Percentiles rank a stretch among this genome's conserved stretches.
These are phyloP conservation scores for Psittacara wagleri DNA, from an alignment of 2,113 vertebrate species.

Conservation along the genomic window DNA sequence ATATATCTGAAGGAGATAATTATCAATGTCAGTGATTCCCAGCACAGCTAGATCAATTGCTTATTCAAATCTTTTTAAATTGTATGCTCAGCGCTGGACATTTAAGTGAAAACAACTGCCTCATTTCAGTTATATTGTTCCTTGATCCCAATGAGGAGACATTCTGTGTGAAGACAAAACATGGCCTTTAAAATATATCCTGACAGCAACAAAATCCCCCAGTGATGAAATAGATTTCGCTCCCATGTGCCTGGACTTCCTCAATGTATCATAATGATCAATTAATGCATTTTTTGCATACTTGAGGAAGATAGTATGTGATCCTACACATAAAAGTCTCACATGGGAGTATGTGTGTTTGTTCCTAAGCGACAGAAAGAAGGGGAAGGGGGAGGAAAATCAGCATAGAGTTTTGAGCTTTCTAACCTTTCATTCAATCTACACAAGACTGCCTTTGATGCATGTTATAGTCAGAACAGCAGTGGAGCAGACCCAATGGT, in stretches of 20 bases:
- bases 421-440: not conserved
- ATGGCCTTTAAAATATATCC: accelerated
- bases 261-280: not conserved
- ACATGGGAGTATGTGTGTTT: not conserved
- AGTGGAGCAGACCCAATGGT: not conserved
- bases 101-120: not conserved
- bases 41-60: not conserved
- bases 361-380: not conserved
- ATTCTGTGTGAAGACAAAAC: not conserved
- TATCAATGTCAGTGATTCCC: not conserved
- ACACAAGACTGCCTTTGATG: not conserved
- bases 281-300: not conserved
- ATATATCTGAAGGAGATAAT: not conserved
- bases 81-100: not conserved
- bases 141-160: not conserved
- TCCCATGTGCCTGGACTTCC: not conserved
- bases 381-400: not conserved
- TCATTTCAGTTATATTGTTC: not conserved
- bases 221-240: not conserved
- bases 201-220: not conserved
- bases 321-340: not conserved
- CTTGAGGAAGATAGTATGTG: not conserved
- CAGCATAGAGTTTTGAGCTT: not conserved
- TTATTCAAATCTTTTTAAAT: not conserved
- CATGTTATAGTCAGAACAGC: not conserved